A percentile compares a stretch with the other conserved stretches of the same genome.
Conservation (phyloP, 1,140 invertebrate genomes). For the Dolichoris vasculosae region DNA sequence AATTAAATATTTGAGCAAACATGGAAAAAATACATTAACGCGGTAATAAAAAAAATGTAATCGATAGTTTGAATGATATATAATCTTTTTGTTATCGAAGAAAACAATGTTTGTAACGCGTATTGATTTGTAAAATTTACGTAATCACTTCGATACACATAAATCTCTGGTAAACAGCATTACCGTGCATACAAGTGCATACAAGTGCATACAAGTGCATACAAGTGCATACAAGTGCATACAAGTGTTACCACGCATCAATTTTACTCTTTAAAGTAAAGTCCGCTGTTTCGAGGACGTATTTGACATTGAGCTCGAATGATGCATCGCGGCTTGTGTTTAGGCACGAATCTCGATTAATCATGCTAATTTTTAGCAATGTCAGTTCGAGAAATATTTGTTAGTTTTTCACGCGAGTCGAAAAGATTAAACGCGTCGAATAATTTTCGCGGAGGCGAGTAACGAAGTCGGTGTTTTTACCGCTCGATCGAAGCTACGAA, state of each 20-base stretch:
- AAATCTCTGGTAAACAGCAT: slow-evolving; percentile 49
- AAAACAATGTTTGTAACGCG: slow-evolving; percentile 11
- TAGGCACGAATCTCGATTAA: slow-evolving; percentile 32
- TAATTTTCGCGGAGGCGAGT: too few species aligned
- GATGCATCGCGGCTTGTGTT: slow-evolving; percentile 12
- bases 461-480: not conserved
- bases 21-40: not conserved
- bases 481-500: too few species aligned
- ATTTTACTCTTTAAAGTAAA: slow-evolving; percentile 52
- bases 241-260: slow-evolving; percentile 52
- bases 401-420: too few species aligned
- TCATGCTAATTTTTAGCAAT: slow-evolving; percentile 10
- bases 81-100: slow-evolving; percentile 29
- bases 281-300: slow-evolving; percentile 38
- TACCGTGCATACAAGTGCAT: slow-evolving; percentile 45
- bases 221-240: too few species aligned
- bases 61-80: not conserved
- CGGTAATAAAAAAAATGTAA: not conserved
- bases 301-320: slow-evolving; percentile 37
- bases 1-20: not conserved
- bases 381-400: not conserved
- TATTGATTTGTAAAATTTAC: slow-evolving; percentile 34
- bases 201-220: too few species aligned
- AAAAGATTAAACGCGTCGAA: not conserved
- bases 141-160: slow-evolving; percentile 44